phyloP scores from a whole-genome alignment of 2,888 invertebrate genomes.

The Platypus cylindrus region DNA sequence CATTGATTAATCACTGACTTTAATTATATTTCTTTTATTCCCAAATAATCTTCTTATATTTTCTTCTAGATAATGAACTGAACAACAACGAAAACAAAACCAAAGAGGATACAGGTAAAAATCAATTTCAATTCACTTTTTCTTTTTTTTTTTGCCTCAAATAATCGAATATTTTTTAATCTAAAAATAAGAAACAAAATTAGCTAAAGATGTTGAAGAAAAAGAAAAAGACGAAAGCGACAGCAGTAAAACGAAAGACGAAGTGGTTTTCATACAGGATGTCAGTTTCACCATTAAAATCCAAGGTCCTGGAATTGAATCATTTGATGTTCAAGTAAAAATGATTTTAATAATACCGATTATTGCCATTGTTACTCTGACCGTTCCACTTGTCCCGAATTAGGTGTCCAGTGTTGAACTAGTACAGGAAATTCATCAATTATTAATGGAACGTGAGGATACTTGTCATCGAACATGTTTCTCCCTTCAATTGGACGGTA shows the following conservation, averaged over 20 bases:
- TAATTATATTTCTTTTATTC: too few relatives aligned
- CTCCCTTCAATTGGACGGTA: constrained; percentile 86
- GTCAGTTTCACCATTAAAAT: constrained; percentile 90
- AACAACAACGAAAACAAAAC: constrained; percentile 3
- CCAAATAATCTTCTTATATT: background rate
- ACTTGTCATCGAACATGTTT: constrained; percentile 98
- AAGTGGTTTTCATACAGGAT: constrained; percentile 82
- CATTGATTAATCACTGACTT: too few relatives aligned
- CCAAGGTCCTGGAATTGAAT: constrained; percentile 78
- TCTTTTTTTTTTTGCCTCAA: too few relatives aligned
- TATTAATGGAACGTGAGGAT: constrained; percentile 96
- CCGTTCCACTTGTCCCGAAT: too few relatives aligned
- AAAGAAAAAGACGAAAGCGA: constrained; percentile 31
- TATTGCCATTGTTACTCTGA: too few relatives aligned
- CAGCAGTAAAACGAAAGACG: constrained; percentile 55
- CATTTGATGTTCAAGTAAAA: constrained; percentile 80
- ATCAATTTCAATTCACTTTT: too few relatives aligned
- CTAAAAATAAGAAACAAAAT: constrained; percentile 25
- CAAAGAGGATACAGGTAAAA: too few relatives aligned
- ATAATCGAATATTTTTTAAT: too few relatives aligned
- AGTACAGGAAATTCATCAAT: constrained; percentile 95
- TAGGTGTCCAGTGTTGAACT: constrained; percentile 94
- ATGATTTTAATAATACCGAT: too few relatives aligned
- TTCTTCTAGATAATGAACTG: background rate
- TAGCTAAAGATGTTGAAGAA: constrained; percentile 29